Percentiles rank a stretch among this genome's conserved stretches.
Conservation (phyloP, 2,888 invertebrate genomes). For the Aspidapion aeneum region DNA sequence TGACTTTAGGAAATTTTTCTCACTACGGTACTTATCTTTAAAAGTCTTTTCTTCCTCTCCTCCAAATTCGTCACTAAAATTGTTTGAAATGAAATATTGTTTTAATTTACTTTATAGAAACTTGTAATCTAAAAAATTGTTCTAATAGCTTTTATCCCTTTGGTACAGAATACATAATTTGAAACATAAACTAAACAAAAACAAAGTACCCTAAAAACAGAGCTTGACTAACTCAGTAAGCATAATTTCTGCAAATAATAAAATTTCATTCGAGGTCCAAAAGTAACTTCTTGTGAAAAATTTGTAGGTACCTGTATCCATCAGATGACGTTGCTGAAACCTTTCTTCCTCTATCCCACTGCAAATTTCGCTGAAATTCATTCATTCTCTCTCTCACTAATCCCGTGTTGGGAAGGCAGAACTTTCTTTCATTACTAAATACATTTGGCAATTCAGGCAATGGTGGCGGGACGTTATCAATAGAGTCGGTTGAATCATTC, state of each 20-base stretch:
- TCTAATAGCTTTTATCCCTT: too few relatives aligned
- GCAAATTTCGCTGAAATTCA: conserved; percentile 51
- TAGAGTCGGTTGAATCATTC: conserved; percentile 48
- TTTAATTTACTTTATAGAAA: too few relatives aligned
- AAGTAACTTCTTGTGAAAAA: too few relatives aligned
- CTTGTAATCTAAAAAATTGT: neutral
- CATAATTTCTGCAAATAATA: too few relatives aligned
- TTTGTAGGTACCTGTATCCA: conserved; percentile 33
- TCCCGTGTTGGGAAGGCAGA: conserved; percentile 39
- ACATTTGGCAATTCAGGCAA: conserved; percentile 60
- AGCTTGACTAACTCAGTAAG: too few relatives aligned
- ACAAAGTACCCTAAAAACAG: too few relatives aligned
- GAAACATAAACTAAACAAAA: too few relatives aligned
- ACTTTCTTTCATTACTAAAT: conserved; percentile 34
- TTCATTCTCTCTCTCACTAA: conserved; percentile 50
- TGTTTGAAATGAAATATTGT: too few relatives aligned
- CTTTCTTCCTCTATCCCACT: conserved; percentile 47
- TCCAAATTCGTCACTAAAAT: conserved; percentile 42
- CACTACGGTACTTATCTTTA: conserved; percentile 59
- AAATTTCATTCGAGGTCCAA: too few relatives aligned
- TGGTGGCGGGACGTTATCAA: conserved; percentile 62
- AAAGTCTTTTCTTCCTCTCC: conserved; percentile 68
- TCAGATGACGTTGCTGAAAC: conserved; percentile 43
- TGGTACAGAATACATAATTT: too few relatives aligned
- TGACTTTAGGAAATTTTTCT: conserved; percentile 33